Percentiles rank a stretch among this genome's conserved stretches.
Conservation (phyloP, 2,888 invertebrate genomes). For the Netelia virgata region DNA sequence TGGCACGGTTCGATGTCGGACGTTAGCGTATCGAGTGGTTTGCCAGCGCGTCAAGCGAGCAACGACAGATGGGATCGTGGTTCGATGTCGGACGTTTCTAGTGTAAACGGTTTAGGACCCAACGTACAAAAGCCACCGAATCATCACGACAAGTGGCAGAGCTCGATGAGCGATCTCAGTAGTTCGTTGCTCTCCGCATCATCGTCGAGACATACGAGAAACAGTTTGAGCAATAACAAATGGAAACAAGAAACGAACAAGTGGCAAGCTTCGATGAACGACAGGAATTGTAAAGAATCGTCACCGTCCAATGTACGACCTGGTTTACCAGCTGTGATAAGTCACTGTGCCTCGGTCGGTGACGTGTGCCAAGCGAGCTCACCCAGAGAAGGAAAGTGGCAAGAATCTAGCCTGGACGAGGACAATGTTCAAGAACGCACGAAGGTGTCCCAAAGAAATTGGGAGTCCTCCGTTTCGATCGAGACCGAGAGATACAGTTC, state of each 20-base stretch:
- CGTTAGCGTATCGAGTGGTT: constrained; percentile 85
- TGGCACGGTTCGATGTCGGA: constrained; percentile 89
- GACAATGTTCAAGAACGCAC: constrained; percentile 67
- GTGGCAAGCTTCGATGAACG: constrained; percentile 82
- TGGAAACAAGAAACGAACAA: constrained; percentile 75
- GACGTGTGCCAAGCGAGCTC: constrained; percentile 72
- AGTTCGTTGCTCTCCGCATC: constrained; percentile 61
- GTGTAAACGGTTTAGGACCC: constrained; percentile 77
- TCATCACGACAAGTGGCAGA: constrained; percentile 85
- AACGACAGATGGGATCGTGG: constrained; percentile 75
- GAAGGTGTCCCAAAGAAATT: constrained; percentile 69
- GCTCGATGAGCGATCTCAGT: constrained; percentile 90
- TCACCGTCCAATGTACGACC: constrained; percentile 44
- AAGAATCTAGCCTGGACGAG: constrained; percentile 79
- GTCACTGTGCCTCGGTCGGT: constrained; percentile 73
- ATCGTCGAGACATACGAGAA: constrained; percentile 61
- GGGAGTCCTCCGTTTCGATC: constrained; percentile 73
- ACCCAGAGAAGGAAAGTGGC: constrained; percentile 77
- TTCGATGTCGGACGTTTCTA: constrained; percentile 83
- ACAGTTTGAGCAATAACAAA: constrained; percentile 71
- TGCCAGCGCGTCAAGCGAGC: constrained; percentile 74
- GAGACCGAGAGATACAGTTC: constrained; percentile 72
- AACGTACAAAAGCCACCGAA: constrained; percentile 71
- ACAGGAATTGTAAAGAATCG: constrained; percentile 77
- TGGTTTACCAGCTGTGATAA: constrained; percentile 75